Evolutionary conservation across 2,797 vertebrate genomes (phyloP).

Genomic region (Dallia pectoralis): DNA sequence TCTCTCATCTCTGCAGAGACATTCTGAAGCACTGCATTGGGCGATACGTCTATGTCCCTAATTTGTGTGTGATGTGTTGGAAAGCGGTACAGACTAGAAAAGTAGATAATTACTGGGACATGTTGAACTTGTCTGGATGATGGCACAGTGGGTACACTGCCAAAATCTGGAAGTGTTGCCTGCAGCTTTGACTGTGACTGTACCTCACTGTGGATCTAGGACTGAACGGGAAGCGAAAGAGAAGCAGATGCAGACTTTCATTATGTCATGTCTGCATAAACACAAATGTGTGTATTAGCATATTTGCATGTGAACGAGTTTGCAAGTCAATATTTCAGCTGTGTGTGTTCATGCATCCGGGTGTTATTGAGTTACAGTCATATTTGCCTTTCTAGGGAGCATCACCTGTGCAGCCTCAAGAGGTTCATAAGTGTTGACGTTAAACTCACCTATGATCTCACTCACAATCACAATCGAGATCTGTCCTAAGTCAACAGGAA

Average conservation of each 20-base stretch:
- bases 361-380: conserved; percentile 20
- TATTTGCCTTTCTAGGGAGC: conserved; percentile 42
- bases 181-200: background rate
- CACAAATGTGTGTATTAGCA: conserved; percentile 1
- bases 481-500: background rate
- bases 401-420: conserved; percentile 62
- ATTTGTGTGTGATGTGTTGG: too few relatives aligned
- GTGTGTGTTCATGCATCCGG: conserved; percentile 17
- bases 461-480: conserved; percentile 40
- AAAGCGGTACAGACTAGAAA: too few relatives aligned
- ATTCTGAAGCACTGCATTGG: too few relatives aligned
- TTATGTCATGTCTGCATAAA: conserved; percentile 2
- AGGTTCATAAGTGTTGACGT: conserved; percentile 64
- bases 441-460: conserved; percentile 33
- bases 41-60: too few relatives aligned
- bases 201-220: background rate
- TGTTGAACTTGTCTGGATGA: too few relatives aligned
- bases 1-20: too few relatives aligned
- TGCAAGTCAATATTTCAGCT: background rate
- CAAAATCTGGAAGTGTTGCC: too few relatives aligned
- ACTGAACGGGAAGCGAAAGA: background rate
- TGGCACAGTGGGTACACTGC: too few relatives aligned
- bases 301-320: conserved; percentile 1
- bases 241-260: background rate
- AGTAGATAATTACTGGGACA: too few relatives aligned